A percentile compares a stretch with the other conserved stretches of the same genome.
These are phyloP conservation scores for Triplophysa siluroides DNA, from an alignment of 2,113 vertebrate genomes.

Conservation along the genomic window DNA sequence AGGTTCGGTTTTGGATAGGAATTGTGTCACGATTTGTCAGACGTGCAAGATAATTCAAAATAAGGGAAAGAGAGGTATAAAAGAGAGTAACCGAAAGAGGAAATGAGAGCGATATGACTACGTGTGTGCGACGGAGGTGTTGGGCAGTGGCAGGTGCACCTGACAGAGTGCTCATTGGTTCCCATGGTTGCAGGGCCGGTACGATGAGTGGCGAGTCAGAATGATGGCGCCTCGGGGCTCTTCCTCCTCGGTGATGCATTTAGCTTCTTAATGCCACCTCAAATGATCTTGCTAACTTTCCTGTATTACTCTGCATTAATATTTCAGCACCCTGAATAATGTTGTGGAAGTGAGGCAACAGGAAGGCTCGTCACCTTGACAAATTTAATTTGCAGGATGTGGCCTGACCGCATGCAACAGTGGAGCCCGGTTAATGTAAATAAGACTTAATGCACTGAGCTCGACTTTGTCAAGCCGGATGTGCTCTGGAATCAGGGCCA, in stretches of 20 bases:
- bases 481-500: not conserved
- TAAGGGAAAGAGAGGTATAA: not conserved
- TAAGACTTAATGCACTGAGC: not conserved
- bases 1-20: not conserved
- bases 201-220: constrained; percentile 14
- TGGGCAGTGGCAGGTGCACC: constrained; percentile 50
- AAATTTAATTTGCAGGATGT: constrained; percentile 38
- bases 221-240: constrained; percentile 42
- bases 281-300: constrained; percentile 56
- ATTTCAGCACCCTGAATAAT: constrained; percentile 59
- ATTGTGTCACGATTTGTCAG: constrained; percentile 43
- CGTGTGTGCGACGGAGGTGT: constrained; percentile 32
- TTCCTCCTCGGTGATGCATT: constrained; percentile 54
- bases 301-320: constrained; percentile 58
- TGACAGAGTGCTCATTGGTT: constrained; percentile 52
- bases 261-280: constrained; percentile 58
- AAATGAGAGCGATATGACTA: not conserved
- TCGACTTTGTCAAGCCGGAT: not conserved
- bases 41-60: not conserved
- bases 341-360: constrained; percentile 54
- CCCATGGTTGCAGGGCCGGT: constrained; percentile 52
- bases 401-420: constrained; percentile 10
- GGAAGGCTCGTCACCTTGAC: constrained; percentile 31
- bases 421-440: constrained; percentile 14
- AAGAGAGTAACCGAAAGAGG: constrained; percentile 30